Conservation (phyloP, 2,797 vertebrate genomes). For the Malacoctenus gilli region DNA sequence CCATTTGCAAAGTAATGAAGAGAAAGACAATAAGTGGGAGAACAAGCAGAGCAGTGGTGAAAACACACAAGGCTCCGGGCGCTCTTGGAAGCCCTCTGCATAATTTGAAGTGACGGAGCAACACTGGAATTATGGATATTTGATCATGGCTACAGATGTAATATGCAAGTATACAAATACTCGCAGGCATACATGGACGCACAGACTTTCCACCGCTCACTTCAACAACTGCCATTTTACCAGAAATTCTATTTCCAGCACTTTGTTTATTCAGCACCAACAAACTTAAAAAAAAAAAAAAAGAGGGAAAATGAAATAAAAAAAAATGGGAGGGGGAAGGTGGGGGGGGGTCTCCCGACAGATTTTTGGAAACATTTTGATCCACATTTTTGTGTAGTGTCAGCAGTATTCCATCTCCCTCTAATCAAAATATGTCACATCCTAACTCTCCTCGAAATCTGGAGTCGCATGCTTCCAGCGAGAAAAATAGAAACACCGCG, state of each 20-base stretch:
- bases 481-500: slow-evolving; percentile 31
- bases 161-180: slow-evolving; percentile 26
- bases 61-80: slow-evolving; percentile 58
- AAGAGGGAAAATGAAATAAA: neutral
- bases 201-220: slow-evolving; percentile 4
- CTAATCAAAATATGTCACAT: slow-evolving; percentile 54
- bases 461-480: slow-evolving; percentile 27
- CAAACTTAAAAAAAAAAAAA: neutral
- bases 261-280: slow-evolving; percentile 10
- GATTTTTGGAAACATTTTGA: slow-evolving; percentile 37
- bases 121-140: slow-evolving; percentile 71
- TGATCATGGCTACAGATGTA: slow-evolving; percentile 56
- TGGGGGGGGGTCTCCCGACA: neutral
- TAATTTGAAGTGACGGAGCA: slow-evolving; percentile 72
- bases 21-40: slow-evolving; percentile 49
- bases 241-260: slow-evolving; percentile 35
- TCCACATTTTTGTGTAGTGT: slow-evolving; percentile 35
- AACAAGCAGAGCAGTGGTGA: slow-evolving; percentile 50
- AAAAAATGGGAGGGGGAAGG: no score
- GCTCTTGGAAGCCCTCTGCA: slow-evolving; percentile 33
- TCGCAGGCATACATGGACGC: neutral
- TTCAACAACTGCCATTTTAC: slow-evolving; percentile 45
- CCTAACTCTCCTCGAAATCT: slow-evolving; percentile 26
- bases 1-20: slow-evolving; percentile 62
- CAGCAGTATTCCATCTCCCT: slow-evolving; percentile 47